Base-by-base conservation (phyloP, 2,888 invertebrate genomes). In the Epirrita christyi region DNA sequence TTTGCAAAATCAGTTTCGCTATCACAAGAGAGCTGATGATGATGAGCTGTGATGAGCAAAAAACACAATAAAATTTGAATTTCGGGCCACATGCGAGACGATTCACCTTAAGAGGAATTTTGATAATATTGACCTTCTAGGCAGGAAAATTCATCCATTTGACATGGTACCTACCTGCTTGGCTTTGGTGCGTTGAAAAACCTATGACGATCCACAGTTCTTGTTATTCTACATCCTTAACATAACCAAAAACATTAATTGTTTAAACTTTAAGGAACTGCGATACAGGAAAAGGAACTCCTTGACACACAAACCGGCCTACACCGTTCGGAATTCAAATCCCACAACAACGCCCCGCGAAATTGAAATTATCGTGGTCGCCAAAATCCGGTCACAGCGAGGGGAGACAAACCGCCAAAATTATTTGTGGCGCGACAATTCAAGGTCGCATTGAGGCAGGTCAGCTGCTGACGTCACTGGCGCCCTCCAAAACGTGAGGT, bases 381-480 rank as follows among this genome's bases (percentile, higher is more conserved):
- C 61, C 56, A 44, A 75, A 80, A 77, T 76, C 71, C 75, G 80
- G 72, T 66, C 70, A 64, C 62, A 63, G 56, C 61, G 70, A 62
- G 68, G 61, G 67, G 63, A 53, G 74, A 65, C 55, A 61, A 66
- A 68, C 74, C 75, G 77, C 75, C 83, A 75, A 82, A 84, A 77
- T 74, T 73, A 77, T 75, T 71, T 70, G 59, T 72, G 66, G 63
- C 54, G 63, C 71, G 56, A 49, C 29, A 73, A 72, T 83, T 80
- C 90, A 91, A 92, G 91, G 91, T 87, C 88, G 75, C 75, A 69
- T 73, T 86, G 88, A 72, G 89, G 90, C 83, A 91, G 91, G 90
- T 87, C 87, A 83, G 85, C 73, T 73, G 62, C 71, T 91, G 91
- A 91, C 91, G 91, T 92, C 89, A 91, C 70, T 69, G 77, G 78